Percentiles rank a stretch among this genome's conserved stretches.
Conservation (phyloP, 2,888 invertebrate species). For the Archips crataeganus region DNA sequence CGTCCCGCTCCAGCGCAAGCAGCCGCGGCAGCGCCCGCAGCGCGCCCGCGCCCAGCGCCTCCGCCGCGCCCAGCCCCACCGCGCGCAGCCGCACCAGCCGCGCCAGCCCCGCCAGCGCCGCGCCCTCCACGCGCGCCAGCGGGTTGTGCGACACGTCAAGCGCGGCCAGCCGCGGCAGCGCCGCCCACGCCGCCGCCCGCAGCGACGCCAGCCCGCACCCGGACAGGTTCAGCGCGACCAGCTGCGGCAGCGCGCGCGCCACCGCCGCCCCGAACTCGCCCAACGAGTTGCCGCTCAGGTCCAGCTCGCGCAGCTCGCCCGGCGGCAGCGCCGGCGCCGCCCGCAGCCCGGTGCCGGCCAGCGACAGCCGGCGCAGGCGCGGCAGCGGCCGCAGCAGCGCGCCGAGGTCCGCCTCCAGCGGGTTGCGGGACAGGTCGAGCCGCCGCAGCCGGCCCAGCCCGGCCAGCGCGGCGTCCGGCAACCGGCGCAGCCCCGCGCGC, state of each 20-base stretch:
- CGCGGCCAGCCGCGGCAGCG: conserved; percentile 87
- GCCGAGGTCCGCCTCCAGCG: conserved; percentile 9
- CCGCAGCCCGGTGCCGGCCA: conserved; percentile 75
- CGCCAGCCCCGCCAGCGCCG: conserved; percentile 88
- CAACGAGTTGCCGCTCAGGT: conserved; percentile 75
- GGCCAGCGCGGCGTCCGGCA: conserved; percentile 87
- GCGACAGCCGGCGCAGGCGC: conserved; percentile 85
- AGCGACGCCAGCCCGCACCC: conserved; percentile 79
- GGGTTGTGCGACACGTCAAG: conserved; percentile 93
- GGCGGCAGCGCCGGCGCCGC: conserved; percentile 57
- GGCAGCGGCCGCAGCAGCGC: conserved; percentile 68
- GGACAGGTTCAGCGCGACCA: conserved; percentile 62
- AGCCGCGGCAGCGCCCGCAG: conserved; percentile 88
- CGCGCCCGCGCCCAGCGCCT: conserved; percentile 89
- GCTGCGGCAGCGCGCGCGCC: conserved; percentile 88
- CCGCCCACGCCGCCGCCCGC: conserved; percentile 88
- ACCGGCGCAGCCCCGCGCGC: conserved; percentile 80
- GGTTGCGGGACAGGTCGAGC: conserved; percentile 85
- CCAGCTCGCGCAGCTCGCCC: conserved; percentile 88
- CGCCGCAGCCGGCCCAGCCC: conserved; percentile 87
- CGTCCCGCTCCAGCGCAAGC: conserved; percentile 87
- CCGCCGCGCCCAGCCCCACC: conserved; percentile 87
- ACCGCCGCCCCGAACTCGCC: conserved; percentile 71
- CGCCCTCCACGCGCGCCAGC: conserved; percentile 87
- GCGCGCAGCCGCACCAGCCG: conserved; percentile 90